A percentile compares a stretch with the other conserved stretches of the same genome.
Conservation (phyloP, 30 jellyfish, hydroid and myxozoan species). For the Pseudorhiza aurosa region DNA sequence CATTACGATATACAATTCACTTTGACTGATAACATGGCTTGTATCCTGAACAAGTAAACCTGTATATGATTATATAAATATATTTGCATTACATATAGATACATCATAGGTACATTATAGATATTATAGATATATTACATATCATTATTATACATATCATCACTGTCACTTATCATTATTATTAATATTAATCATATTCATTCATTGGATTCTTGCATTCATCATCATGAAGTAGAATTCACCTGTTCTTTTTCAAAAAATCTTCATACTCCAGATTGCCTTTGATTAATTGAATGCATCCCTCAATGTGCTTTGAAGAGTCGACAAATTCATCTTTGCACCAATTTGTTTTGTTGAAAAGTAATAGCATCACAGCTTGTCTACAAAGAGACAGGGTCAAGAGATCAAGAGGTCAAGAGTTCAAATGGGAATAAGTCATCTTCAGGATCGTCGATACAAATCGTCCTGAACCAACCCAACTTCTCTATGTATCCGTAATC, state of each 20-base stretch:
- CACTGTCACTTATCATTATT: no score
- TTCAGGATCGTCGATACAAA: constrained; percentile 61
- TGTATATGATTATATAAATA: no score
- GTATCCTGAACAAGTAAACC: no score
- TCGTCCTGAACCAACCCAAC: constrained; percentile 54
- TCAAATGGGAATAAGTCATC: neutral
- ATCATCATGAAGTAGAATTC: no score
- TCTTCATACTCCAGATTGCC: constrained; percentile 47
- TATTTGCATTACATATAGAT: no score
- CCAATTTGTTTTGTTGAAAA: constrained; percentile 79
- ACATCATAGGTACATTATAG: no score
- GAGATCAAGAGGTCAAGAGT: neutral
- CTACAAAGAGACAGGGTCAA: constrained; percentile 11
- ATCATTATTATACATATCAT: no score
- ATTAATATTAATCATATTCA: no score
- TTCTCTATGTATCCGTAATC: constrained; percentile 72
- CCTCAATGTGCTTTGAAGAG: constrained; percentile 77
- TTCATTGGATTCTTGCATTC: no score
- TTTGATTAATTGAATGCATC: constrained; percentile 39
- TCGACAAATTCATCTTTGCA: constrained; percentile 79
- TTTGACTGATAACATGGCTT: no score
- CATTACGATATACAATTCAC: no score
- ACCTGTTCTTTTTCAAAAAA: constrained; percentile 61
- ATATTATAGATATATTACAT: no score
- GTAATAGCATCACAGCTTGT: constrained; percentile 45